phyloP scores from a whole-genome alignment of 2,797 vertebrate species.

The Pseudochirops cupreus region DNA sequence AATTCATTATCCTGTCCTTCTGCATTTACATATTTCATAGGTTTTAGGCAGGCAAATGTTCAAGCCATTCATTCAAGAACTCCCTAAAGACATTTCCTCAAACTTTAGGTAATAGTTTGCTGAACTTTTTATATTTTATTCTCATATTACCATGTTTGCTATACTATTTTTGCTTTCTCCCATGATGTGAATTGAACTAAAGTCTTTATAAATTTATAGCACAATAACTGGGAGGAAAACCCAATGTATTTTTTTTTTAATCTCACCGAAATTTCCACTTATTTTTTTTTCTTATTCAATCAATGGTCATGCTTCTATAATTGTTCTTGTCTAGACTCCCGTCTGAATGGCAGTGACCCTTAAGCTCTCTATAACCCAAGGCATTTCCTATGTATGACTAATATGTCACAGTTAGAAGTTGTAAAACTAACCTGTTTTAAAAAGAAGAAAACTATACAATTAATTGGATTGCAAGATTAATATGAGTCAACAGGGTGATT shows the following conservation, averaged over 20 bases:
- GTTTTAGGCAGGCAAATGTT: conserved; percentile 36
- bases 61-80: conserved; percentile 53
- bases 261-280: conserved; percentile 11
- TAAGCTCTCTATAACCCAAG: too few species aligned
- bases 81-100: conserved; percentile 55
- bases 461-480: too few species aligned
- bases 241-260: background rate
- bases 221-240: conserved; percentile 30
- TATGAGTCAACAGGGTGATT: too few species aligned
- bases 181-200: conserved; percentile 33
- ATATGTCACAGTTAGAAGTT: too few species aligned
- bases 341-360: too few species aligned
- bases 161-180: conserved; percentile 39
- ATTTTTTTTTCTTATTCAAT: conserved; percentile 41
- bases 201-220: conserved; percentile 41
- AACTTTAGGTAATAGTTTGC: conserved; percentile 38
- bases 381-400: too few species aligned
- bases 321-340: too few species aligned
- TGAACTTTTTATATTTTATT: conserved; percentile 12
- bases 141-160: background rate
- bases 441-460: too few species aligned
- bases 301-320: too few species aligned
- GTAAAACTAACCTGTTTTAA: too few species aligned
- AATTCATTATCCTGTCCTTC: conserved; percentile 14
- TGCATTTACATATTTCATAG: background rate